Percentiles rank a stretch among this genome's conserved stretches.
These are phyloP conservation scores for Tipula lateralis DNA, from an alignment of 2,888 invertebrate genomes.

Conservation along the genomic window DNA sequence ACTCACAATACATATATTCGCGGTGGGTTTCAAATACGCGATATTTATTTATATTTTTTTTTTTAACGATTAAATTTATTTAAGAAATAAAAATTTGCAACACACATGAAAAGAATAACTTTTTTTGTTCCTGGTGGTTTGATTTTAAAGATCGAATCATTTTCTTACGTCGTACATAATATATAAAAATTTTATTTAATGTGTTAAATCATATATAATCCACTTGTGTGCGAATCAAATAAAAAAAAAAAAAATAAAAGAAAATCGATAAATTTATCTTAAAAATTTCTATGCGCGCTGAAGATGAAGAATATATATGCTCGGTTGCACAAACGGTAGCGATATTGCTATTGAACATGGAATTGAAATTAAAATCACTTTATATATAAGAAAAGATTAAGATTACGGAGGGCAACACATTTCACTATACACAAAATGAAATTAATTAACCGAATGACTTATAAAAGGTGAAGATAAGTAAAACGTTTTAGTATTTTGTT, in stretches of 20 bases:
- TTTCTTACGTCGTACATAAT: not conserved
- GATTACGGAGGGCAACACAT: not conserved
- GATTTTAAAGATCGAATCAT: not conserved
- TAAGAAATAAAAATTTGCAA: not conserved
- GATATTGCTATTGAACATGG: not conserved
- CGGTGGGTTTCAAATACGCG: not conserved
- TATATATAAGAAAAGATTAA: not conserved
- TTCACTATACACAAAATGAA: not conserved
- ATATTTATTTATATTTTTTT: not conserved
- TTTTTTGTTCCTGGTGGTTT: not conserved
- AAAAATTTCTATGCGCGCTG: not conserved
- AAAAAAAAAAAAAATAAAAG: not conserved
- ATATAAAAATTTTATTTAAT: not conserved
- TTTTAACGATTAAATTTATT: not conserved
- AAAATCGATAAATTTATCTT: not conserved
- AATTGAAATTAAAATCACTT: conserved; percentile 16
- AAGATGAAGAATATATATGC: not conserved
- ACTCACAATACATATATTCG: not conserved
- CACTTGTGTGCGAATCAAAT: not conserved
- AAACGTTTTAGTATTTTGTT: not conserved
- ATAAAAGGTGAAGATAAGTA: conserved; percentile 15
- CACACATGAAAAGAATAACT: not conserved
- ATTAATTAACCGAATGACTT: conserved; percentile 24
- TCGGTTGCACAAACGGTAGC: not conserved
- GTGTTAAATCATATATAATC: not conserved